Evolutionary conservation across 2,888 invertebrate genomes (phyloP), one percentile per base, ranked within the genome.

Genomic region (Tortrix viridana): DNA sequence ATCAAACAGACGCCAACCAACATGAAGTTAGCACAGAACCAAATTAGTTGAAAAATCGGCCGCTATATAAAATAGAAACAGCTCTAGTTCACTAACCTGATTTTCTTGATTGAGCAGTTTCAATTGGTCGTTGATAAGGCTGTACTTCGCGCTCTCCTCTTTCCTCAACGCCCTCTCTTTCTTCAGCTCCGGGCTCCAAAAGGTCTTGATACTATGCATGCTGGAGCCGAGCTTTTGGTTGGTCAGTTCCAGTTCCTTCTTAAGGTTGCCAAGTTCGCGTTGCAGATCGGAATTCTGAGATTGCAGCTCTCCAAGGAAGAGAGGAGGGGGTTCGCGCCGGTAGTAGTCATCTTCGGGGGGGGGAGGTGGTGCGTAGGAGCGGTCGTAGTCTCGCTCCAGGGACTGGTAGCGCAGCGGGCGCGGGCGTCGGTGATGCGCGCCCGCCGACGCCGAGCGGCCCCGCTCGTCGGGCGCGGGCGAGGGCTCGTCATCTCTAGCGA

Each of bases 201-300:
- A 99, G 60, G 99, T 99, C 93, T 99, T 99, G 89, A 99, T 99
- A 92, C 98, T 98, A 93, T 99, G 99, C 99, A 99, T 99, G 80
- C 97, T 98, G 83, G 98, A 98, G 86, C 98, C 98, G 77, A 99
- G 94, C 92, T 99, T 99, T 92, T 99, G 98, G 89, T 98, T 98
- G 72, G 98, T 98, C 82, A 98, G 93, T 93, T 98, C 98, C 80
- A 98, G 94, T 84, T 98, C 98, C 85, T 98, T 97, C 90, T 98
- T 98, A 72, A 98, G 94, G 85, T 97, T 97, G 23, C 92, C 92
- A 83, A 98, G 94, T 86, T 99, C 98, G 70, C 97, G 94, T 82
- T 98, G 98, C 74, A 99, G 93, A 87, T 99, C 98, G 79, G 97
- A 96, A 89, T 98, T 97, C 93, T 98, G 98, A 82, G 97, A 95